Conservation (phyloP, 2,888 invertebrate genomes). For the Tyria jacobaeae region DNA sequence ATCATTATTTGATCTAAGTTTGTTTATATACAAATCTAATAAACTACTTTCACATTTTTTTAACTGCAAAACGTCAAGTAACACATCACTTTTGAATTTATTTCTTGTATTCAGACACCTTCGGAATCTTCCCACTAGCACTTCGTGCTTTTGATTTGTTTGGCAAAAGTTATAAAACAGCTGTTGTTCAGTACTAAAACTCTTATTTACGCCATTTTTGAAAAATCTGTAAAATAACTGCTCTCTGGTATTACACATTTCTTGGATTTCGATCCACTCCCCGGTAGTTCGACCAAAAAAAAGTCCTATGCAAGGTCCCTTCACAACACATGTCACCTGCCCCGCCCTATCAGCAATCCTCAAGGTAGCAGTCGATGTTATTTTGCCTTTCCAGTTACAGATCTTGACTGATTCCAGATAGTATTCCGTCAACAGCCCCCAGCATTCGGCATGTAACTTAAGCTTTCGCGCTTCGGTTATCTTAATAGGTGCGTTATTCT, state of each 20-base stretch:
- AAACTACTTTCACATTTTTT: constrained; percentile 63
- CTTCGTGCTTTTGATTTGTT: constrained; percentile 66
- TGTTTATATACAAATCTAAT: constrained; percentile 66
- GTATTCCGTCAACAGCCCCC: constrained; percentile 77
- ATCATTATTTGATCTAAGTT: constrained; percentile 41
- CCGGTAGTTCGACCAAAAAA: constrained; percentile 69
- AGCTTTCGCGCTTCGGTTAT: constrained; percentile 68
- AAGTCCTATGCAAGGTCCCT: constrained; percentile 66
- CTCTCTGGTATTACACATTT: constrained; percentile 62
- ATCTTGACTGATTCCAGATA: constrained; percentile 80
- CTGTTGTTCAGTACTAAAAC: constrained; percentile 71
- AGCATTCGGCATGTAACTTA: constrained; percentile 64
- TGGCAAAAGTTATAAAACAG: constrained; percentile 81
- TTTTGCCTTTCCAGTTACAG: constrained; percentile 56
- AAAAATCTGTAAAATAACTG: constrained; percentile 81
- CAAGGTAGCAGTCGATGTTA: constrained; percentile 67
- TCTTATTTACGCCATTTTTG: constrained; percentile 71
- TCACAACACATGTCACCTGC: constrained; percentile 71
- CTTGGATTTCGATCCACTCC: constrained; percentile 76
- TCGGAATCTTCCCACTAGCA: constrained; percentile 67
- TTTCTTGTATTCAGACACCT: constrained; percentile 72
- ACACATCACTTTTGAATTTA: constrained; percentile 68
- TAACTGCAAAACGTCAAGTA: constrained; percentile 72
- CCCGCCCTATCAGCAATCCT: constrained; percentile 74
- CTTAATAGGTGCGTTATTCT: constrained; percentile 64